A percentile compares a stretch with the other conserved stretches of the same genome.
These are phyloP conservation scores for Pluvianellus socialis DNA, from an alignment of 2,113 vertebrate species.

Conservation along the genomic window DNA sequence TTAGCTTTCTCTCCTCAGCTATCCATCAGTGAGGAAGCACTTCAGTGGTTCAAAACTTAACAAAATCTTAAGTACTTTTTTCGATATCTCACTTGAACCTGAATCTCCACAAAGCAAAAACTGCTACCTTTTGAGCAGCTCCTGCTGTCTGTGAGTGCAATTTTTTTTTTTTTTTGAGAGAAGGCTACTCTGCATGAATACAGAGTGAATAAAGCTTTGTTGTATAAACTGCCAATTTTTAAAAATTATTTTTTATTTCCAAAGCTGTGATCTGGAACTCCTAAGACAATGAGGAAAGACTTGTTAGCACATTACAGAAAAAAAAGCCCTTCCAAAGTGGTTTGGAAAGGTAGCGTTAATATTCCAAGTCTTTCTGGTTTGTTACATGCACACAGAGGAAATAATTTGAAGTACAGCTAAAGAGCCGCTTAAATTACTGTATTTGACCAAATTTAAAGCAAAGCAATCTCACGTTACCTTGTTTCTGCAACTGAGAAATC, in stretches of 20 bases:
- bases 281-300: not conserved
- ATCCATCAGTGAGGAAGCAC: not conserved
- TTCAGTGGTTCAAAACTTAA: not conserved
- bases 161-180: not conserved
- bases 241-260: not conserved
- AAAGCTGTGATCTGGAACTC: not conserved
- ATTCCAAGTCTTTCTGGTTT: not conserved
- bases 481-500: not conserved
- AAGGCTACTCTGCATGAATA: not conserved
- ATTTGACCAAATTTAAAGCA: not conserved
- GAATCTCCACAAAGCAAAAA: not conserved
- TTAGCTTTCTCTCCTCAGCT: not conserved
- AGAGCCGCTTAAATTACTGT: not conserved
- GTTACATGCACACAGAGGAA: not conserved
- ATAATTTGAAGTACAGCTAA: not conserved
- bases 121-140: not conserved
- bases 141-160: too few relatives aligned
- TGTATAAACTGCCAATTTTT: not conserved
- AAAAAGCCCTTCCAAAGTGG: not conserved
- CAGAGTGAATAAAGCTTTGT: not conserved
- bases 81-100: not conserved
- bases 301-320: not conserved
- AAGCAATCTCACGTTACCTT: not conserved
- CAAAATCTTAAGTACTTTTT: not conserved
- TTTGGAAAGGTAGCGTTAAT: not conserved